A percentile compares a stretch with the other conserved stretches of the same genome.
These are phyloP conservation scores for Phrynocephalus forsythii DNA, from an alignment of 2,797 vertebrate species.

Conservation along the genomic window DNA sequence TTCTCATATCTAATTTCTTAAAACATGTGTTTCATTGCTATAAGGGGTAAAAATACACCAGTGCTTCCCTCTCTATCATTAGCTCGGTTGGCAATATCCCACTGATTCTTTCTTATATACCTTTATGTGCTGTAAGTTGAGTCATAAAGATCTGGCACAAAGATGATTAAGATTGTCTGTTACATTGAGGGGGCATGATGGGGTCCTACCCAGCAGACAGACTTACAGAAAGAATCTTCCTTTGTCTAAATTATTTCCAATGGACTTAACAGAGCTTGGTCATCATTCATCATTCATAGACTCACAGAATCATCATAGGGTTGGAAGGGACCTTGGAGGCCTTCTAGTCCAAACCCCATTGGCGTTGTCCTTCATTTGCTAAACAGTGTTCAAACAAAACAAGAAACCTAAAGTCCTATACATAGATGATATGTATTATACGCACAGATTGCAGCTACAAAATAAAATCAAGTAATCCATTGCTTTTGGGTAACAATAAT, in stretches of 20 bases:
- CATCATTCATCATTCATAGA: too few species aligned
- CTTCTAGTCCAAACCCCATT: not conserved
- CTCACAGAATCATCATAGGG: too few species aligned
- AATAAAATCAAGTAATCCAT: constrained; percentile 51
- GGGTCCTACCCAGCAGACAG: not conserved
- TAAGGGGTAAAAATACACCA: not conserved
- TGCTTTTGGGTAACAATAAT: constrained; percentile 46
- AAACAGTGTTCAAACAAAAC: not conserved
- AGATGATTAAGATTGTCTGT: not conserved
- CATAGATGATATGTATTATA: constrained; percentile 47
- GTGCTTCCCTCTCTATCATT: not conserved
- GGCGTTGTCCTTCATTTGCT: not conserved
- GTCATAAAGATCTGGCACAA: not conserved
- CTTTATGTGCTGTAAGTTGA: not conserved
- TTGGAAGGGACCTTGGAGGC: too few species aligned
- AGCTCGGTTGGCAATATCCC: not conserved
- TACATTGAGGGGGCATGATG: not conserved
- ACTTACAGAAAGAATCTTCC: not conserved
- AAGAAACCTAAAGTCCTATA: not conserved
- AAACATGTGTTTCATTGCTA: not conserved
- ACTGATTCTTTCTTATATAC: not conserved
- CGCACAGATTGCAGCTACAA: constrained; percentile 42
- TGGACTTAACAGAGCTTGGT: not conserved
- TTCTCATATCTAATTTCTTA: not conserved
- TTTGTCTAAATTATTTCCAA: not conserved